Evolutionary conservation across 2,113 vertebrate species (phyloP).

Genomic region (Vanacampus margaritifer): DNA sequence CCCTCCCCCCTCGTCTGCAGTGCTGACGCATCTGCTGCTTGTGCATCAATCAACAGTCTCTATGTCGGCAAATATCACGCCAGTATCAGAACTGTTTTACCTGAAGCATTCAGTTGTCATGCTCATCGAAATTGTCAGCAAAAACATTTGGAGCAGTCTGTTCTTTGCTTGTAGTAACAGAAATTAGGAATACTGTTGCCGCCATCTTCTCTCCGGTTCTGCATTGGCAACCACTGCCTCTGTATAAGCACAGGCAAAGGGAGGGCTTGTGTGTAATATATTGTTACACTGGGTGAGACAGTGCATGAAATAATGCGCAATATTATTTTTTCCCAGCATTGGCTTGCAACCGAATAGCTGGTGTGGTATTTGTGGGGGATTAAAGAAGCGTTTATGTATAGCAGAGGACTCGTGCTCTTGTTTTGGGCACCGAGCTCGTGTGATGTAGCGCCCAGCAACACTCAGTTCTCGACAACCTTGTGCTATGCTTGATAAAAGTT

Average conservation of each 20-base stretch:
- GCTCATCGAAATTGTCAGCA: slow-evolving; percentile 56
- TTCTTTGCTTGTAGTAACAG: slow-evolving; percentile 19
- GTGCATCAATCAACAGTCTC: slow-evolving; percentile 88
- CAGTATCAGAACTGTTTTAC: slow-evolving; percentile 51
- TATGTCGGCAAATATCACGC: slow-evolving; percentile 74
- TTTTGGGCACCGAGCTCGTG: slow-evolving; percentile 46
- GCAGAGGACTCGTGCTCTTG: slow-evolving; percentile 29
- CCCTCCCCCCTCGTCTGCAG: slow-evolving; percentile 80
- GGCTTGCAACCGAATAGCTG: slow-evolving; percentile 16
- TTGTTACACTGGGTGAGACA: slow-evolving; percentile 39
- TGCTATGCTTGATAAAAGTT: slow-evolving; percentile 75
- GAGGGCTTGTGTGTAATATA: slow-evolving; percentile 37
- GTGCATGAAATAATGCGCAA: slow-evolving; percentile 30
- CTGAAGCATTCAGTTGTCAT: slow-evolving; percentile 36
- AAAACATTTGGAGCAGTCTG: slow-evolving; percentile 29
- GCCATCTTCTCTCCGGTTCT: slow-evolving; percentile 37
- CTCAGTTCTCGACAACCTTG: slow-evolving; percentile 45
- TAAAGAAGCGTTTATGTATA: slow-evolving; percentile 25
- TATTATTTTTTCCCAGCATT: slow-evolving; percentile 19
- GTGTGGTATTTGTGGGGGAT: slow-evolving; percentile 21
- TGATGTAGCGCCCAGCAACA: slow-evolving; percentile 57
- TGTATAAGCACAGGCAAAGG: slow-evolving; percentile 58
- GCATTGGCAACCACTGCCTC: slow-evolving; percentile 52
- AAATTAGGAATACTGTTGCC: slow-evolving; percentile 25
- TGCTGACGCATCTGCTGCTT: slow-evolving; percentile 85